phyloP scores from a whole-genome alignment of 2,113 vertebrate genomes.

The Mandrillus leucophaeus region DNA sequence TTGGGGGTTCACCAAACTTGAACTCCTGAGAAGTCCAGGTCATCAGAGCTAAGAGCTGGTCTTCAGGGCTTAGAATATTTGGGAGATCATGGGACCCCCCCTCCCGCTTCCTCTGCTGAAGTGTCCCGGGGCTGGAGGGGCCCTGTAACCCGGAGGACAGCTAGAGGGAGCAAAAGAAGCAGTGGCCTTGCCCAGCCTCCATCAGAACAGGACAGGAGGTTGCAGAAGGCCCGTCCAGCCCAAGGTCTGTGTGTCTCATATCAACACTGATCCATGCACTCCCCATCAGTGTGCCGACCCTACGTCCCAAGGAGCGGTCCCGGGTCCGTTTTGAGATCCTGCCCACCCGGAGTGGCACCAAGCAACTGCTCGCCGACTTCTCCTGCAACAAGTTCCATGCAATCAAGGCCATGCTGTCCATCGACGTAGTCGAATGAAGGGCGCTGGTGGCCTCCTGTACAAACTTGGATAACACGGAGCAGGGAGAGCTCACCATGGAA shows the following conservation, averaged over 20 bases:
- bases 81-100: neutral
- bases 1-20: neutral
- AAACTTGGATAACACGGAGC: conserved; percentile 48
- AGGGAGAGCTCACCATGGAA: neutral
- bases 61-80: neutral
- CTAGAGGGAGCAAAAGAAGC: neutral
- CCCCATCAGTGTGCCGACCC: conserved; percentile 75
- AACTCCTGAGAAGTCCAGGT: neutral
- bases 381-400: conserved; percentile 84
- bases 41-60: neutral
- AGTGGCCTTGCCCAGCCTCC: neutral
- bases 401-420: conserved; percentile 83
- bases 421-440: conserved; percentile 81
- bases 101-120: too few relatives aligned
- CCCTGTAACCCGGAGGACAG: neutral
- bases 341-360: conserved; percentile 81
- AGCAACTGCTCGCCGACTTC: conserved; percentile 84
- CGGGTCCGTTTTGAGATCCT: conserved; percentile 78
- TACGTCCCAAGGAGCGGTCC: conserved; percentile 81
- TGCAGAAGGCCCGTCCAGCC: rapidly evolving
- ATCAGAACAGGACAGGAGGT: neutral
- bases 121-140: neutral
- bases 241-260: rapidly evolving
- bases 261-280: neutral
- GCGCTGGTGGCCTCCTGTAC: neutral